Conservation (phyloP, 2,797 vertebrate genomes). For the Denticeps clupeoides region DNA sequence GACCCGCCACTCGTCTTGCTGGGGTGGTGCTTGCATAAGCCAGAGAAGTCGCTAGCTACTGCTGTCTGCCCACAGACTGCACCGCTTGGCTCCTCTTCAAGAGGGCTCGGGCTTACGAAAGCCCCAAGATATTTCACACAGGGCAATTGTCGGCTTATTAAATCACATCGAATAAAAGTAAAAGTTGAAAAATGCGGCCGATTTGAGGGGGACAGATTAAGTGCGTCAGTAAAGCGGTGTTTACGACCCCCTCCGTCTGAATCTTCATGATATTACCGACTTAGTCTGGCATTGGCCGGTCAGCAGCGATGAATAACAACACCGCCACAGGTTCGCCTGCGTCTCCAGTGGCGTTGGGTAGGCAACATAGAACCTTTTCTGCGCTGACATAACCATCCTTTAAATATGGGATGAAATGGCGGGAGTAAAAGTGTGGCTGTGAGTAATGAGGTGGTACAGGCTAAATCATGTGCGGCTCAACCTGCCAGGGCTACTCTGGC, state of each 20-base stretch:
- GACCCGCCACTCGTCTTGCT: conserved; percentile 5
- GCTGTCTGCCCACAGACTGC: conserved; percentile 24
- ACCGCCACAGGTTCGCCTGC: not conserved
- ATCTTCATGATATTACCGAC: conserved; percentile 27
- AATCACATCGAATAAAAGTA: conserved; percentile 36
- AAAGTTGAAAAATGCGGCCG: conserved; percentile 29
- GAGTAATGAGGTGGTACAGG: conserved; percentile 30
- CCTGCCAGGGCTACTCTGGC: conserved; percentile 25
- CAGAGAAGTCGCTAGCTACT: not conserved
- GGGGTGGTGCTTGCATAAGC: conserved; percentile 9
- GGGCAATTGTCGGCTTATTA: conserved; percentile 35
- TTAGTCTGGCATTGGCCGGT: too few relatives aligned
- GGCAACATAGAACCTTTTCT: not conserved
- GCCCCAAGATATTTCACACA: conserved; percentile 28
- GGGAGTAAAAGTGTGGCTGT: too few relatives aligned
- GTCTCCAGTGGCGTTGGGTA: too few relatives aligned
- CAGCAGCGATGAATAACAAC: conserved; percentile 1
- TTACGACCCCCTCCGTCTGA: conserved; percentile 21
- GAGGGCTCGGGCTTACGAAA: conserved; percentile 29
- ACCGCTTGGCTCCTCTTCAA: conserved; percentile 23
- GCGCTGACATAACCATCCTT: too few relatives aligned
- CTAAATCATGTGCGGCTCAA: conserved; percentile 32
- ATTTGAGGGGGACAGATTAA: conserved; percentile 19
- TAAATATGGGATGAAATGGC: too few relatives aligned
- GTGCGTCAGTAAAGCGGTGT: conserved; percentile 26